Evolutionary conservation across 1,140 invertebrate genomes (phyloP).

Genomic region (Drosophila equinoxialis): DNA sequence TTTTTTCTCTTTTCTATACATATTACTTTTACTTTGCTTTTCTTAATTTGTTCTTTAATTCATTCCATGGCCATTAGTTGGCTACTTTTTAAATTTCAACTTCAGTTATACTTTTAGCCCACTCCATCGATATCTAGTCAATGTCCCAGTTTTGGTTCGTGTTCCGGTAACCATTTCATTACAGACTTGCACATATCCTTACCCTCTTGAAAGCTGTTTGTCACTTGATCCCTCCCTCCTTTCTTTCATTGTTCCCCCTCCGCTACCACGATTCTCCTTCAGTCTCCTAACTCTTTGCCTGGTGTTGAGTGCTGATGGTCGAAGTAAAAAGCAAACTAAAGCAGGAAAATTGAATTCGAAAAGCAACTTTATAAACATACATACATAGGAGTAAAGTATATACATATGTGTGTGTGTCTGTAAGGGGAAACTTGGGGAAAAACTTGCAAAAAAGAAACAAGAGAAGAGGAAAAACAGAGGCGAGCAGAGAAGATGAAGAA

Average conservation of each 20-base stretch:
- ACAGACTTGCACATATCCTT: slow-evolving; percentile 4
- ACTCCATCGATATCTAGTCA: slow-evolving; percentile 11
- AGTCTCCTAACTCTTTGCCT: slow-evolving; percentile 1
- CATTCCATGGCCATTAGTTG: slow-evolving; percentile 3
- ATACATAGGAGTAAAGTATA: background rate
- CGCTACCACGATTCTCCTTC: background rate
- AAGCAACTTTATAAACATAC: slow-evolving; percentile 17
- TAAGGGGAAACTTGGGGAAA: background rate
- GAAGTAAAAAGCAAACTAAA: slow-evolving; percentile 62
- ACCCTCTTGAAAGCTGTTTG: slow-evolving; percentile 43
- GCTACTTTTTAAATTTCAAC: background rate
- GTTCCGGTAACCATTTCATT: slow-evolving; percentile 14
- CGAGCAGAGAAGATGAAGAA: background rate
- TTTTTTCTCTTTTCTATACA: too few relatives aligned
- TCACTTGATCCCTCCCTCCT: slow-evolving; percentile 42
- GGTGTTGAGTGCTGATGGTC: slow-evolving; percentile 12
- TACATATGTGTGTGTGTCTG: too few relatives aligned
- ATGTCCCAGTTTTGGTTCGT: slow-evolving; percentile 9
- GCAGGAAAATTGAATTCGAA: slow-evolving; percentile 74
- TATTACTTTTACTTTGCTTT: background rate
- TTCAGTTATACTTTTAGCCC: background rate
- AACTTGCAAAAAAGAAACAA: slow-evolving; percentile 3
- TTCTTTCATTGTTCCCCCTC: too few relatives aligned
- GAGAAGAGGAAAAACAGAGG: slow-evolving; percentile 8
- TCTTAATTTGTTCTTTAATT: slow-evolving; percentile 3